Evolutionary conservation across 2,113 vertebrate species (phyloP).

Genomic region (Mustela lutreola): DNA sequence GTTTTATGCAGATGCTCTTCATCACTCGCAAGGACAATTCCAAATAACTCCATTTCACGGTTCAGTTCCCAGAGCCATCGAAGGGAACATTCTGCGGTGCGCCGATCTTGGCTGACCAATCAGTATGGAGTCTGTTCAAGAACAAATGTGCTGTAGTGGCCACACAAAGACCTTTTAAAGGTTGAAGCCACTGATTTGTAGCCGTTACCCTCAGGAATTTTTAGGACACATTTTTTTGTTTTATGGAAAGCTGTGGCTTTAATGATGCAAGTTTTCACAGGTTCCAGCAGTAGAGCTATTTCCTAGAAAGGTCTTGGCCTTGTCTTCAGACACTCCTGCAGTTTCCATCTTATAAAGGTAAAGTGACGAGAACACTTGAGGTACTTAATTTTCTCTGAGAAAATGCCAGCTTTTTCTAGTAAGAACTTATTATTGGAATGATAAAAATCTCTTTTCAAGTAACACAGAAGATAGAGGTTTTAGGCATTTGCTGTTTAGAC

Average conservation of each 20-base stretch:
- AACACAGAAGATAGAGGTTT: background rate
- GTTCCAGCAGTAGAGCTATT: background rate
- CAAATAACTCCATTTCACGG: constrained; percentile 55
- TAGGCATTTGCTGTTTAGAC: background rate
- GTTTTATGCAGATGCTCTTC: constrained; percentile 58
- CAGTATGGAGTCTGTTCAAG: background rate
- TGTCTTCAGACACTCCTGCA: background rate
- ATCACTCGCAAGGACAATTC: constrained; percentile 50
- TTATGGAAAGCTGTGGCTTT: background rate
- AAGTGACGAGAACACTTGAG: background rate
- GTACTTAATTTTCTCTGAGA: constrained; percentile 1
- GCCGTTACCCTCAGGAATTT: background rate
- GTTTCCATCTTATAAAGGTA: background rate
- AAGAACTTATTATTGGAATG: background rate
- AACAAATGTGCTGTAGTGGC: background rate
- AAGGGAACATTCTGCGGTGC: constrained; percentile 28
- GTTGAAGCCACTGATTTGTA: constrained; percentile 38
- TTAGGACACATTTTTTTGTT: background rate
- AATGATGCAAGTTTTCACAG: background rate
- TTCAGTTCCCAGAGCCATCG: constrained; percentile 34
- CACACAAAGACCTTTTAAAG: constrained; percentile 32
- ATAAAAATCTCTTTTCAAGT: background rate
- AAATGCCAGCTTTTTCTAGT: background rate
- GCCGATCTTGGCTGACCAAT: constrained; percentile 20
- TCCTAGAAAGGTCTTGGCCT: background rate